Evolutionary conservation across 2,888 invertebrate genomes (phyloP).

Genomic region (Chalcosyrphus nemorum): DNA sequence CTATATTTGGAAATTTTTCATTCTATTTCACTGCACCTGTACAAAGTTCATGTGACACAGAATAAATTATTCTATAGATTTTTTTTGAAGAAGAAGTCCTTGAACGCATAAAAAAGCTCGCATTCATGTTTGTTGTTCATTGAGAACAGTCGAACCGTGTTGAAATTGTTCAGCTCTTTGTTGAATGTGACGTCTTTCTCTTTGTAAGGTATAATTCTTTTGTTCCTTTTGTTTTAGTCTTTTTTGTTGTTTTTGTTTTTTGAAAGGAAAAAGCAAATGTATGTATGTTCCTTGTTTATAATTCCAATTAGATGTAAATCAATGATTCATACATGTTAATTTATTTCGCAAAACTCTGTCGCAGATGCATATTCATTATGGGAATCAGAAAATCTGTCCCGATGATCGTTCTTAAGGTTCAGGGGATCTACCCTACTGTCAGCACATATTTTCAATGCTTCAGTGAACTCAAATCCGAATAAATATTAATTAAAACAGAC

Average conservation of each 20-base stretch:
- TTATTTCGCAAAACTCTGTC: constrained; percentile 26
- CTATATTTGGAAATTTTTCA: too few relatives aligned
- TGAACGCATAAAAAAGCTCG: neutral
- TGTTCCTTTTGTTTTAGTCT: neutral
- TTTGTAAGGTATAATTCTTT: neutral
- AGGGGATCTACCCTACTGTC: constrained; percentile 1
- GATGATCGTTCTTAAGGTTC: neutral
- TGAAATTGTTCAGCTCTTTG: constrained; percentile 16
- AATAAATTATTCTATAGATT: too few relatives aligned
- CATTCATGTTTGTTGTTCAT: neutral
- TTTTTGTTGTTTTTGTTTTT: constrained; percentile 8
- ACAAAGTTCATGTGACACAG: too few relatives aligned
- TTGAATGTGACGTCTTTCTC: neutral
- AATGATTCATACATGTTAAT: constrained; percentile 27
- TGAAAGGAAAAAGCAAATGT: too few relatives aligned
- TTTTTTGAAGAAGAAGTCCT: too few relatives aligned
- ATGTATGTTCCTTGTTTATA: constrained; percentile 13
- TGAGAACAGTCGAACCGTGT: neutral
- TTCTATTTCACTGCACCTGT: too few relatives aligned
- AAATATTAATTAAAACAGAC: constrained; percentile 69
- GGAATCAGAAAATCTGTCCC: neutral
- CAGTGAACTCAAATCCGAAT: constrained; percentile 36
- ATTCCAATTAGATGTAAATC: constrained; percentile 46
- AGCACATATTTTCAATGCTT: constrained; percentile 14
- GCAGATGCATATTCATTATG: neutral